Percentiles rank a stretch among this genome's conserved stretches.
Conservation (phyloP, 2,113 vertebrate genomes). For the Serilophus lunatus region DNA sequence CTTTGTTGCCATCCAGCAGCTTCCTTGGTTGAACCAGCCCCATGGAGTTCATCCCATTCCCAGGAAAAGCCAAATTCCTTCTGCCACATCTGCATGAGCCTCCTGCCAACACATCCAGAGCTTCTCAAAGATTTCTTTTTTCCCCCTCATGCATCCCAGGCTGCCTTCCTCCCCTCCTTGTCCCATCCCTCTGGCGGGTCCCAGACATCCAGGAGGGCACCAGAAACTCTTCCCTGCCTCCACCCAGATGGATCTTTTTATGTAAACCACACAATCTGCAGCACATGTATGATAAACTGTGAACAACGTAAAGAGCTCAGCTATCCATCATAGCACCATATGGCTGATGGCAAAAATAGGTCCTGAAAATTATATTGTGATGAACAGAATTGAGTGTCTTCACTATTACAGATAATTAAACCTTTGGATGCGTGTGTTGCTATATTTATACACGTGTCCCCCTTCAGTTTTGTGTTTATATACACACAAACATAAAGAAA, state of each 20-base stretch:
- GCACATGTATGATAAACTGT: background rate
- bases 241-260: background rate
- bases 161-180: background rate
- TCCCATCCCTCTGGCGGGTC: rapidly evolving
- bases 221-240: background rate
- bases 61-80: background rate
- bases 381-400: background rate
- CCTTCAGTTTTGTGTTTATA: background rate
- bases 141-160: rapidly evolving
- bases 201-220: background rate
- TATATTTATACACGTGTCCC: background rate
- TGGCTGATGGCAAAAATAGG: conserved; percentile 12
- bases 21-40: background rate
- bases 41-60: rapidly evolving
- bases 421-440: background rate
- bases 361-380: background rate
- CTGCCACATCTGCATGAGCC: background rate
- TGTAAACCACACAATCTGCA: background rate
- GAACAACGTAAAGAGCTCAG: conserved; percentile 19
- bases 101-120: background rate
- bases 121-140: background rate
- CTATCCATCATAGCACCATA: background rate
- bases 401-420: background rate
- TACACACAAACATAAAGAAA: rapidly evolving
- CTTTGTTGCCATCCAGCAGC: background rate